Evolutionary conservation across 1,140 invertebrate species (phyloP).

Genomic region (Caenorhabditis tropicalis): DNA sequence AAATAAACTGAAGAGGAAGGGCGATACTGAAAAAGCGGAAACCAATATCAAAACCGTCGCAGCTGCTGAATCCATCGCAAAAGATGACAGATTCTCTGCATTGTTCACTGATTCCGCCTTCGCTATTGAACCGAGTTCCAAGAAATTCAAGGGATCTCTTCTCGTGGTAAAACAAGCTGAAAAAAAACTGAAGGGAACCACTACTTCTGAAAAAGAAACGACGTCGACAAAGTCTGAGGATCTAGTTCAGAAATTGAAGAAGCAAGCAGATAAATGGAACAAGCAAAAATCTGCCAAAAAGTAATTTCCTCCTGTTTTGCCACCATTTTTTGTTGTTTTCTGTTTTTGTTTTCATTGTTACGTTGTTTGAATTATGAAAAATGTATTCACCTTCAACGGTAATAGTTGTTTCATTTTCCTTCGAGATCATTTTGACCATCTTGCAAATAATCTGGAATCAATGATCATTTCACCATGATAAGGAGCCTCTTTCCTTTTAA

Average conservation of each 20-base stretch:
- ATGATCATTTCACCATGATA: background rate
- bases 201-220: background rate
- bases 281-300: constrained; percentile 21
- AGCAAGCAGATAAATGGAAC: constrained; percentile 46
- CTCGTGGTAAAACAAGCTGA: constrained; percentile 48
- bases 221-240: constrained; percentile 29
- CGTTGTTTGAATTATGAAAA: background rate
- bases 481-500: background rate
- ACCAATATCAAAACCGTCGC: constrained; percentile 6
- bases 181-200: constrained; percentile 10
- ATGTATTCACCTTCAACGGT: background rate
- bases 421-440: background rate
- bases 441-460: constrained; percentile 26
- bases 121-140: constrained; percentile 61
- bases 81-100: constrained; percentile 78
- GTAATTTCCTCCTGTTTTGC: background rate
- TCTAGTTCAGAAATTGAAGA: constrained; percentile 44
- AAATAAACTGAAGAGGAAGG: constrained; percentile 38
- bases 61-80: constrained; percentile 78
- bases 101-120: constrained; percentile 68
- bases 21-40: background rate
- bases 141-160: constrained; percentile 41
- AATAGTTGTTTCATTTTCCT: background rate
- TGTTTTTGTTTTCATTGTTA: background rate
- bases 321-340: background rate